Percentiles rank a stretch among this genome's conserved stretches.
phyloP scores from a whole-genome alignment of 1,140 invertebrate species.

The Calycopis cecrops region DNA sequence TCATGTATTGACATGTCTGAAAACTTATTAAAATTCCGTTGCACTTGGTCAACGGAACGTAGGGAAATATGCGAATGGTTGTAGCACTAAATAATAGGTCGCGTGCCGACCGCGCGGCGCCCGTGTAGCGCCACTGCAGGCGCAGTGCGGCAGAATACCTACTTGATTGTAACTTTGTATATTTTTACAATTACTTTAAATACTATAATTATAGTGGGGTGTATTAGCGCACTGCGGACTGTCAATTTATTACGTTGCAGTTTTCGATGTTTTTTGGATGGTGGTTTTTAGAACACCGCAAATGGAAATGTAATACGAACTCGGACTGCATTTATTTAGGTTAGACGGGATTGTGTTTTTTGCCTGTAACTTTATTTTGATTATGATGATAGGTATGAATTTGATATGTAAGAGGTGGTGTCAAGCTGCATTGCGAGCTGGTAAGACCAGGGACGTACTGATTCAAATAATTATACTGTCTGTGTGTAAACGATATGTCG shows the following conservation, averaged over 20 bases:
- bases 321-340: not conserved
- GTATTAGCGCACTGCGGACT: slow-evolving; percentile 11
- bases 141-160: slow-evolving; percentile 49
- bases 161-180: slow-evolving; percentile 16
- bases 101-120: slow-evolving; percentile 49
- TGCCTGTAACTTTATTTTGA: too few species aligned
- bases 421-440: too few species aligned
- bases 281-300: not conserved
- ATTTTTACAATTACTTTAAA: slow-evolving; percentile 12
- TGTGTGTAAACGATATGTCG: too few species aligned
- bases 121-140: slow-evolving; percentile 42
- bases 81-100: slow-evolving; percentile 47
- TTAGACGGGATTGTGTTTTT: too few species aligned
- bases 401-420: too few species aligned
- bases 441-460: too few species aligned
- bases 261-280: not conserved
- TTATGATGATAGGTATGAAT: too few species aligned
- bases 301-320: not conserved
- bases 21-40: slow-evolving; percentile 32
- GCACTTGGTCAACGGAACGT: slow-evolving; percentile 28
- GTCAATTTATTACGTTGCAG: slow-evolving; percentile 5
- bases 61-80: slow-evolving; percentile 39
- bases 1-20: slow-evolving; percentile 23
- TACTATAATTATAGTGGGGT: slow-evolving; percentile 5
- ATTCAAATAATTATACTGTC: too few species aligned